Base-by-base conservation (phyloP, 2,888 invertebrate species). In the Harpalus rubripes region DNA sequence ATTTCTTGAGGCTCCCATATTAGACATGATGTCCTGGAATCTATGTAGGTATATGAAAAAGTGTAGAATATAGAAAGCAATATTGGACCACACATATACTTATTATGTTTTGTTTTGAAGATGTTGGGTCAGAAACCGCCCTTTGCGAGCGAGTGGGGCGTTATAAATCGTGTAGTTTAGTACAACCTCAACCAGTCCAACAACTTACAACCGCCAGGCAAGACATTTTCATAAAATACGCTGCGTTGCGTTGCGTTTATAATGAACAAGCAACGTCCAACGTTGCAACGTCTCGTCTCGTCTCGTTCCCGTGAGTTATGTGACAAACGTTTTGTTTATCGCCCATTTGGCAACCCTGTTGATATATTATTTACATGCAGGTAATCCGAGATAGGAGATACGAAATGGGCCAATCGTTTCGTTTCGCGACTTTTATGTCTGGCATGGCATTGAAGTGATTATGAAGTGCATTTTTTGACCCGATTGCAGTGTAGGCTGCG, bases 311-410 rank as follows among this genome's bases (percentile, higher is more conserved):
- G 80, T 82, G 82, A 82, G 59, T 82, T 82, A 82, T 82, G 82
- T 82, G 82, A 82, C 82, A 82, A 72, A 82, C 74, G 61, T 16
- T 59, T 61, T 80, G 82, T 82, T 82, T 82, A 82, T 82, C 74
- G 74, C 72, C 59, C 59, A 59, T 74, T 41, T 81, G 81, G 63
- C 81, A 81, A 68, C 81, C 81, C 81, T 82, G 74, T 56, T 82
- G 82, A 82, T 82, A 74, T 82, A 82, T 82, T 82, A 82, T 82
- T 82, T 82, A 82, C 72, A 58, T 72, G 52, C 44, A 68, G 81
- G 81, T 81, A 81, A 81, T 81, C 65, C 65, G 81, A 81, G 81
- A 81, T 81, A 81, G 68, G 32, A 52, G 32, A 32, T 63, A 81
- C 68, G 78, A 78, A 78, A 78, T 78, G 78, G 78, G 78, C 78